Evolutionary conservation across 2,888 invertebrate genomes (phyloP), one percentile per base, ranked within the genome.

Genomic region (Agelastica alni): DNA sequence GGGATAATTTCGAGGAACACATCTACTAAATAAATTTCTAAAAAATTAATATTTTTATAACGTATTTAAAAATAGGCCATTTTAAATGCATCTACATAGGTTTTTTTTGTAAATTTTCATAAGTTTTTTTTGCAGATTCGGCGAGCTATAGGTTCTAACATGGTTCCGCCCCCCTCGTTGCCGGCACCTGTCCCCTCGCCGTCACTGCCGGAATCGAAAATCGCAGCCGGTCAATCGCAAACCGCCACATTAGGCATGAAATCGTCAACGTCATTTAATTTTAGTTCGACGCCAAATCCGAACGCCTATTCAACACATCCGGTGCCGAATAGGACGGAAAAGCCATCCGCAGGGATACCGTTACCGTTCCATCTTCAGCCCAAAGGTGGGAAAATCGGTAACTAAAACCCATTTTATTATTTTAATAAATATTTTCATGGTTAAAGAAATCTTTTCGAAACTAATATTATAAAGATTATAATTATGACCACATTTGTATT

Each of bases 161-260:
- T 85, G 54, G 87, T 87, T 7, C 83, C 88, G n/a, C 88, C 88
- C 1, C 88, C 88, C 17, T 85, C 86, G 17, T 73, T 87, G 32
- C 88, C 88, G 9, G 88, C 88, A 1, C 88, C 88, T 0, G 85
- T 87, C 18, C 88, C 88, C 10, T 82, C 82, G 10, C 80, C 81
- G 60, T 75, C 78, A 14, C 68, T 78, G 62, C 83, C 83, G 41
- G 75, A 75, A 63, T 70, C 73, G 43, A 77, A 76, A 65, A 62
- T 70, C 18, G 68, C 68, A 32, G 65, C 74, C 22, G 80, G 86
- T 34, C 84, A 86, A 68, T 85, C 86, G 4, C 86, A 87, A 65
- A 85, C 86, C 59, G 80, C 80, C 51, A 83, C 80, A 69, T 78
- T 81, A 44, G 82, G 82, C 62, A 82, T 80, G 62, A 84, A 84